Conservation (phyloP, 37 sponge, comb jelly and placozoan species). For the Ephydatia muelleri region DNA sequence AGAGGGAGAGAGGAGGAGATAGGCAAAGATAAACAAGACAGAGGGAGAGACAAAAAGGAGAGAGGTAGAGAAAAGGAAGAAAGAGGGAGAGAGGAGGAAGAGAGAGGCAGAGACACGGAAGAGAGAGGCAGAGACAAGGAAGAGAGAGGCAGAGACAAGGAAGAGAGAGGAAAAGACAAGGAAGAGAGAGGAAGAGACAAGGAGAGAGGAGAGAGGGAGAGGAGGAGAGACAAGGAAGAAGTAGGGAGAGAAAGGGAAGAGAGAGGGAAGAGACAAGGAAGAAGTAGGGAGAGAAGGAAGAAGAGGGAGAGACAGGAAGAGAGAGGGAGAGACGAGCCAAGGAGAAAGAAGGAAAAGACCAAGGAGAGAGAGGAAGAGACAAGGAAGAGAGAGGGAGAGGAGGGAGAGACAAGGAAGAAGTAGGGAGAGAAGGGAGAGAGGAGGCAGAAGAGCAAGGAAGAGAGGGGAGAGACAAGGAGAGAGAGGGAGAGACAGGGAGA, state of each 20-base stretch:
- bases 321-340: conserved; percentile 15
- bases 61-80: not conserved
- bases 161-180: conserved; percentile 2
- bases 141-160: not conserved
- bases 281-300: not conserved
- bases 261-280: not conserved
- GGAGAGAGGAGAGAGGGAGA: not conserved
- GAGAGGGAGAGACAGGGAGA: conserved; percentile 14
- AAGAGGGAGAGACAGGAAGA: conserved; percentile 1
- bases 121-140: not conserved
- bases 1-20: not conserved
- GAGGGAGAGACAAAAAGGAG: not conserved
- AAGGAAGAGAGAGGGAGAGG: not conserved
- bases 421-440: conserved; percentile 17
- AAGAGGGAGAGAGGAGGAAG: not conserved
- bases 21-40: not conserved
- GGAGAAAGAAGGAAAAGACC: not conserved
- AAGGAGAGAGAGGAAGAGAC: not conserved
- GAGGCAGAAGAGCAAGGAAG: not conserved
- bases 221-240: not conserved
- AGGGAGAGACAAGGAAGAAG: not conserved
- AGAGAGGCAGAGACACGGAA: not conserved
- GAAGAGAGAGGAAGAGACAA: not conserved
- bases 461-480: not conserved
- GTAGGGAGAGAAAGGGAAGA: not conserved